Base-by-base conservation (phyloP, 1,140 invertebrate genomes). In the Archivesica marissinica region DNA sequence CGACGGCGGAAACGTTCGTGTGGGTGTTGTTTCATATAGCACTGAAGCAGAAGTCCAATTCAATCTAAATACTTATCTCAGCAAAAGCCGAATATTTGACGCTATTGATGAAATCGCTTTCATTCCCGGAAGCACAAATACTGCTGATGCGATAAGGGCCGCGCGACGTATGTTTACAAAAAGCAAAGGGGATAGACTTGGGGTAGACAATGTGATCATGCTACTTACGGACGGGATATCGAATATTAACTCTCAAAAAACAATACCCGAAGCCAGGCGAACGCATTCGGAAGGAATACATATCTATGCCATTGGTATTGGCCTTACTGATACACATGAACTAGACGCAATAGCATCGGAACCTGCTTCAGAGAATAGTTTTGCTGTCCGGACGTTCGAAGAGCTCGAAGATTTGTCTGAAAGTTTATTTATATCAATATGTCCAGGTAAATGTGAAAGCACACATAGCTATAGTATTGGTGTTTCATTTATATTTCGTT, bases 341-440 rank as follows among this genome's bases (percentile, higher is more conserved):
- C 33, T 93, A 13, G 70, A 91, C 41, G 80, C 74, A 4, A 89
- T 92, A 54, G 89, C 91, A 6, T 87, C 88, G 0, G 68, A 84
- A 17, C 90, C 91, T 25, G 86, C 87, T 6, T 30, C 35, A 28
- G 84, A 86, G 6, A 91, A 91, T 74, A 89, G 83, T 25, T 91
- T 92, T 72, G 82, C 80, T 64, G 89, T 92, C 2, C 66, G 87
- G 7, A 56, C 81, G 30, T 92, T 92, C 86, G 91, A 92, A 80
- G 88, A 91, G 47, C 79, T 93, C 3, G 30, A 75, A 30, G 70
- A 76, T 64, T 70, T 93, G 13, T 78, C 88, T 81, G 86, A 91
- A 17, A 84, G 77, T 35, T 88, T 91, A 20, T 91, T 89, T 50
- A 59, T 83, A 17, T 83, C 88, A 25, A 39, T 86, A 33, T 91